Evolutionary conservation across 2,797 vertebrate genomes (phyloP), one percentile per base, ranked within the genome.

Genomic region (Hozukius guyotensis): DNA sequence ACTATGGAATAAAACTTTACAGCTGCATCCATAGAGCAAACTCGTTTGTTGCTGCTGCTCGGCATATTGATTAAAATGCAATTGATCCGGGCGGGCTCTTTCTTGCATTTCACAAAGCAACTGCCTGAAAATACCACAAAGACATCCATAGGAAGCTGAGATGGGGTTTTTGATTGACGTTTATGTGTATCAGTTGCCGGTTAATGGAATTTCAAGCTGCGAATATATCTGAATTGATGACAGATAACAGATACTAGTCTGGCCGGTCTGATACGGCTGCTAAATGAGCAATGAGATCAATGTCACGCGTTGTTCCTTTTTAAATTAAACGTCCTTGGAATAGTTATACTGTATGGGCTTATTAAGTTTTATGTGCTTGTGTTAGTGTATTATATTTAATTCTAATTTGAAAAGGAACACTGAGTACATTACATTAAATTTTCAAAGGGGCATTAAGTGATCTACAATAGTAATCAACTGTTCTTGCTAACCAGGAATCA

Each of bases 11-110:
- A 36, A 53, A 83, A 75, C 24, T 12, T 72, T 27, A 24, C 31
- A 42, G 72, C 66, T 38, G 4, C 66, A 65, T 75, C 36, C 49
- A n/a, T n/a, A 22, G 20, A 65, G 66, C 63, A 42, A 65, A 80
- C 53, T 78, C n/a, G 24, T 81, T 74, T 81, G 75, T 70, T 80
- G 73, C 75, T 46, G 16, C 61, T 46, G 16, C 61, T 82, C 69
- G 59, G 49, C 10, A 4, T 70, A 78, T 87, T 82, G 87, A 91
- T 80, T 70, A 53, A 31, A 85, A 82, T 62, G 27, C 36, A 68
- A 77, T 68, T 78, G 73, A 86, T 78, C 63, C 31, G 25, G 60
- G 12, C n/a, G 29, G 66, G 12, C 31, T 57, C 65, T 75, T 65
- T 61, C 18, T 61, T 71, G 42, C 57, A 38, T 72, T 74, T 83